phyloP scores from a whole-genome alignment of 2,113 vertebrate species.

The Capricornis sumatraensis region DNA sequence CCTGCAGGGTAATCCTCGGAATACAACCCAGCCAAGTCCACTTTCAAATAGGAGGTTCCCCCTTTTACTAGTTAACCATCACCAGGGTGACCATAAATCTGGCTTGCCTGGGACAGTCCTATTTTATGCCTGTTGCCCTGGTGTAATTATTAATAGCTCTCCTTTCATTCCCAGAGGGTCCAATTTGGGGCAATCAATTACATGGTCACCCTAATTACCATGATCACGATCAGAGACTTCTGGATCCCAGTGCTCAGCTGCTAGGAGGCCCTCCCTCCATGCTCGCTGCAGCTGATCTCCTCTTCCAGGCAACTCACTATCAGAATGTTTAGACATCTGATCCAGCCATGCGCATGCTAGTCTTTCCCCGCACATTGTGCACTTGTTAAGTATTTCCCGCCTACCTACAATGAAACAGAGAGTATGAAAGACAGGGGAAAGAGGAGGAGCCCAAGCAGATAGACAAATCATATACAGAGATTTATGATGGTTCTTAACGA shows the following conservation, averaged over 20 bases:
- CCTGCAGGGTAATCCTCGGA: background rate
- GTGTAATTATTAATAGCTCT: slow-evolving; percentile 56
- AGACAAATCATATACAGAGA: no score
- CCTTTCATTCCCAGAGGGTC: slow-evolving; percentile 45
- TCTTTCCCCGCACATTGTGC: background rate
- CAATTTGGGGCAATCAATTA: slow-evolving; percentile 47
- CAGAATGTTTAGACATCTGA: background rate
- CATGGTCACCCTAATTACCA: slow-evolving; percentile 15
- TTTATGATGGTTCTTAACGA: background rate
- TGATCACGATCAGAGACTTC: background rate
- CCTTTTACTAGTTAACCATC: slow-evolving; percentile 29
- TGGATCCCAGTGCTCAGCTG: background rate
- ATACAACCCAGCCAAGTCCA: background rate
- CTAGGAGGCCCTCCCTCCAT: background rate
- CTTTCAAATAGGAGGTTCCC: background rate
- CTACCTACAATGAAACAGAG: background rate
- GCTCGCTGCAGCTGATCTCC: background rate
- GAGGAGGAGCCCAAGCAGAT: background rate
- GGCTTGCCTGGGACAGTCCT: slow-evolving; percentile 3
- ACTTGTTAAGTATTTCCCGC: background rate
- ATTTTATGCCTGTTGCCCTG: slow-evolving; percentile 58
- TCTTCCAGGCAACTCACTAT: background rate
- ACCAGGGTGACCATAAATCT: slow-evolving; percentile 40
- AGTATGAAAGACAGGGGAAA: background rate
- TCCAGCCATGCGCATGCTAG: background rate